Evolutionary conservation across 2,797 vertebrate genomes (phyloP).

Genomic region (Tamandua tetradactyla): DNA sequence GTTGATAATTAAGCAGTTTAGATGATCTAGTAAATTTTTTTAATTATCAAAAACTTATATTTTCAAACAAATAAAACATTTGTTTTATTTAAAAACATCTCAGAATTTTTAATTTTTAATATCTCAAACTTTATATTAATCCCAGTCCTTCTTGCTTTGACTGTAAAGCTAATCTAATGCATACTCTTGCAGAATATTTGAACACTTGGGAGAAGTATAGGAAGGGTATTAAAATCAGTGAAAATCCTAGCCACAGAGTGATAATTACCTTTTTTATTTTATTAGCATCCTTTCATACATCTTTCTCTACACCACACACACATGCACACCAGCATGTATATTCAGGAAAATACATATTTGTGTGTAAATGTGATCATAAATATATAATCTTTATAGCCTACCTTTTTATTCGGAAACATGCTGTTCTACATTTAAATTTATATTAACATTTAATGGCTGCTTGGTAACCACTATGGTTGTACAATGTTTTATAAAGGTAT

Average conservation of each 20-base stretch:
- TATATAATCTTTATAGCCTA: background rate
- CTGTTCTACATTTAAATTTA: background rate
- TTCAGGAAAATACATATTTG: fast-evolving
- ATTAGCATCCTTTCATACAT: fast-evolving
- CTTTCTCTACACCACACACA: background rate
- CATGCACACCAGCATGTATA: fast-evolving
- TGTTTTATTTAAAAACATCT: background rate
- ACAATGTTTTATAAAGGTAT: background rate
- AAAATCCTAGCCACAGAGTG: background rate
- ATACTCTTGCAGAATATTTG: background rate
- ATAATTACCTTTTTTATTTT: background rate
- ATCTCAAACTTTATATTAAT: background rate
- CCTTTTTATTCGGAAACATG: background rate
- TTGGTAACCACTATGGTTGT: no score
- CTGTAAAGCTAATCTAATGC: background rate
- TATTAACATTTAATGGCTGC: background rate
- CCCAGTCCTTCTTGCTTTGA: background rate
- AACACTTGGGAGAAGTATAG: background rate
- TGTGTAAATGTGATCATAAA: background rate
- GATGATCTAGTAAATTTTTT: background rate
- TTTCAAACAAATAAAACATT: background rate
- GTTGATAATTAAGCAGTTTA: background rate
- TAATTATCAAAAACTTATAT: background rate
- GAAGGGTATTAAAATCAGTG: no score
- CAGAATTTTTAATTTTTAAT: no score